These are phyloP conservation scores for Brachionus asplanchnoidis DNA, from an alignment of 1,140 invertebrate species.

Conservation along the genomic window DNA sequence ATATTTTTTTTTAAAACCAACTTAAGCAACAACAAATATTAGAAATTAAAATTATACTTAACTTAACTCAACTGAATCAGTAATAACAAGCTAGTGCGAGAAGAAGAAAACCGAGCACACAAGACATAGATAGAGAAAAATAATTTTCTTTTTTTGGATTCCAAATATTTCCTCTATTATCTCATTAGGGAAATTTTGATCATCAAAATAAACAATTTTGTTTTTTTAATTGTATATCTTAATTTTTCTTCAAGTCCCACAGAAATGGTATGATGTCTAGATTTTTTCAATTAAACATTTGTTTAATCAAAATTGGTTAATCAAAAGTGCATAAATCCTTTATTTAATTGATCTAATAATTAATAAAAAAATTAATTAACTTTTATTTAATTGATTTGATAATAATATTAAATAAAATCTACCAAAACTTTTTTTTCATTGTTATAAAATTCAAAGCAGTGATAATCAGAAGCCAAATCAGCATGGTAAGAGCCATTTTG, in stretches of 20 bases:
- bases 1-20: slow-evolving; percentile 1
- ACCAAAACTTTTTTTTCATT: too few species aligned
- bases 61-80: slow-evolving; percentile 28
- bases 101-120: neutral
- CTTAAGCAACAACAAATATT: slow-evolving; percentile 34
- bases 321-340: neutral
- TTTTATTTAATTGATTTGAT: too few species aligned
- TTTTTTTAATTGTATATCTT: slow-evolving; percentile 5
- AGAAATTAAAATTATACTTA: slow-evolving; percentile 34
- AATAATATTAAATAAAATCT: too few species aligned
- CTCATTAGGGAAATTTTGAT: slow-evolving; percentile 30
- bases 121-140: neutral
- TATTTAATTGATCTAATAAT: neutral
- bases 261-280: neutral
- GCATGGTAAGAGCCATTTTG: too few species aligned
- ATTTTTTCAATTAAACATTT: neutral
- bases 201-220: neutral
- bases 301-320: neutral
- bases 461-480: too few species aligned
- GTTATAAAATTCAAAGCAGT: too few species aligned
- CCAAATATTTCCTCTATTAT: slow-evolving; percentile 35
- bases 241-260: neutral
- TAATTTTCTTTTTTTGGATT: slow-evolving; percentile 11
- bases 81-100: neutral
- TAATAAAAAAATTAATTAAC: too few species aligned